A percentile compares a stretch with the other conserved stretches of the same genome.
phyloP scores from a whole-genome alignment of 1,140 invertebrate species.

The Macrobrachium rosenbergii region DNA sequence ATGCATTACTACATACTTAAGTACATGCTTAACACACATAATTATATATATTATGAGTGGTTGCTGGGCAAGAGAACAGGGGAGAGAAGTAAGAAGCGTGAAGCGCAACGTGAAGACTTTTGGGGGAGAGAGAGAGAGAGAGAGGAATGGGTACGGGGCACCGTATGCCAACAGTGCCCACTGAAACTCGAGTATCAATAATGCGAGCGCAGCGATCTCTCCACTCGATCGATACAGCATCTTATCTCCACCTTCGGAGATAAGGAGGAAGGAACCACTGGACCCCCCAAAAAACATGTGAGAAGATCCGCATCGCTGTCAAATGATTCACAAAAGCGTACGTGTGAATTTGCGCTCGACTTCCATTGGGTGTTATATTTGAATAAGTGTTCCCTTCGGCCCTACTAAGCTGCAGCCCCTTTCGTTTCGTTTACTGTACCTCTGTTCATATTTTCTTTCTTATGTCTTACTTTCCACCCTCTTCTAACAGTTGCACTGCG shows the following conservation, averaged over 20 bases:
- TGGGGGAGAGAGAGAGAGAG: slow-evolving; percentile 26
- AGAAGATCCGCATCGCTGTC: background rate
- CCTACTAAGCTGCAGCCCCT: no score
- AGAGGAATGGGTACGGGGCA: slow-evolving; percentile 7
- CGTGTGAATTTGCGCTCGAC: no score
- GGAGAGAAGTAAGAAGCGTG: background rate
- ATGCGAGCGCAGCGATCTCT: background rate
- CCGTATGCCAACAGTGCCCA: no score
- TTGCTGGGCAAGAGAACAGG: background rate
- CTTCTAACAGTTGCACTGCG: no score
- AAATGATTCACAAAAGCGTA: background rate
- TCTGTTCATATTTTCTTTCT: no score
- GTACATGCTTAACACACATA: background rate
- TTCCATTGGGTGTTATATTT: no score
- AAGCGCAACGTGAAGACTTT: background rate
- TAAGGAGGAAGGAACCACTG: background rate
- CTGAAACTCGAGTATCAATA: no score
- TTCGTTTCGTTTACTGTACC: no score
- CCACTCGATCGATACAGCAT: background rate
- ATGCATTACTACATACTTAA: no score
- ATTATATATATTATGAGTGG: background rate
- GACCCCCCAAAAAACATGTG: background rate
- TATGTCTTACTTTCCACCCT: no score
- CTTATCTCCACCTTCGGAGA: background rate
- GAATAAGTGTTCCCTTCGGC: no score